Evolutionary conservation across 2,888 invertebrate genomes (phyloP).

Genomic region (Dolichomitus sp.): DNA sequence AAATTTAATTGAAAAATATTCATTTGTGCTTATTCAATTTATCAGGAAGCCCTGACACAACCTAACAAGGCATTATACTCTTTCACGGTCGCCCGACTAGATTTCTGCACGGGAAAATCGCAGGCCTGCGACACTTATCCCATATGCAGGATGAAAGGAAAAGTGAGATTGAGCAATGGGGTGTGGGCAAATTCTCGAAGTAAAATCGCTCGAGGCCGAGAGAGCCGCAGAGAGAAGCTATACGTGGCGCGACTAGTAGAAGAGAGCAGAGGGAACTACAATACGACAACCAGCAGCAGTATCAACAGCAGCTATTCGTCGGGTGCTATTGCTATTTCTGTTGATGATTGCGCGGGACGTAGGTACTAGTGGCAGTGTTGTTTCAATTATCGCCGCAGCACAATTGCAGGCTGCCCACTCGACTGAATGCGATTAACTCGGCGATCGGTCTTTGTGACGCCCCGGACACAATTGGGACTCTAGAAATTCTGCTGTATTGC

Average conservation of each 20-base stretch:
- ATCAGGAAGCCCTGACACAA: no score
- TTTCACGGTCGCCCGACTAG: no score
- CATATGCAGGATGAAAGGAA: constrained; percentile 7
- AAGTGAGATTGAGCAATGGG: background rate
- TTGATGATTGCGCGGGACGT: constrained; percentile 21
- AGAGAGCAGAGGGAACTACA: constrained; percentile 18
- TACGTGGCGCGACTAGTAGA: background rate
- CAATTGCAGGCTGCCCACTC: constrained; percentile 72
- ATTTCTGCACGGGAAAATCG: no score
- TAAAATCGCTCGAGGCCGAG: constrained; percentile 9
- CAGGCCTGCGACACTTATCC: background rate
- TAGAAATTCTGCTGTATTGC: constrained; percentile 72
- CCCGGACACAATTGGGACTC: constrained; percentile 74
- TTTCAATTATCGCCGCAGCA: constrained; percentile 76
- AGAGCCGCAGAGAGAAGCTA: background rate
- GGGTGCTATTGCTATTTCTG: constrained; percentile 54
- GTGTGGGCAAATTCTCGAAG: constrained; percentile 43
- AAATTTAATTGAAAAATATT: background rate
- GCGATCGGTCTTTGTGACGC: constrained; percentile 75
- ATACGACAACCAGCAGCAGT: constrained; percentile 17
- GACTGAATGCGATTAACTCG: constrained; percentile 78
- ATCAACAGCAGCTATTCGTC: background rate
- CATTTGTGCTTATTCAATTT: no score
- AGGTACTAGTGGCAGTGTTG: constrained; percentile 69
- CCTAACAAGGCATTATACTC: no score